A percentile compares a stretch with the other conserved stretches of the same genome.
Evolutionary conservation across 2,113 vertebrate species (phyloP).

Genomic region (Python bivittatus): DNA sequence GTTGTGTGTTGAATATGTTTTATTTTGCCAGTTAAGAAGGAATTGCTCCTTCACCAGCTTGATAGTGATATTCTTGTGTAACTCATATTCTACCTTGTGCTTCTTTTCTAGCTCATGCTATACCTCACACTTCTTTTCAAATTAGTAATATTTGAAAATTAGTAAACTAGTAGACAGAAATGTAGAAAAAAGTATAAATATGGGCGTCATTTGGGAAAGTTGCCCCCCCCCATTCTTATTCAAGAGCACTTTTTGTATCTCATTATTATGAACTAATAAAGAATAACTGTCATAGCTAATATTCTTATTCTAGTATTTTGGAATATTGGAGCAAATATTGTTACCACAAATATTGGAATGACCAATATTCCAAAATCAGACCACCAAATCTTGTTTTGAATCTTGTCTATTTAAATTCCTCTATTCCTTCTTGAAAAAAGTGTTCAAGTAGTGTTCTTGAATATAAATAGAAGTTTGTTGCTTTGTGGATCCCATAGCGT

Average conservation of each 20-base stretch:
- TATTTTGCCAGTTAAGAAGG: slow-evolving; percentile 27
- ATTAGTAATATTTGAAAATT: neutral
- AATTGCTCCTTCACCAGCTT: slow-evolving; percentile 19
- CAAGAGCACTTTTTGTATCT: neutral
- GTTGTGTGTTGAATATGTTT: neutral
- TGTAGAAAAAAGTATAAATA: neutral
- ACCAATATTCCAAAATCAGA: neutral
- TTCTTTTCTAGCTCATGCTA: slow-evolving; percentile 11
- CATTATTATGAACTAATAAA: neutral
- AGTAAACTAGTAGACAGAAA: neutral
- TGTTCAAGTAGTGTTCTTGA: neutral
- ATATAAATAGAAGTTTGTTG: neutral
- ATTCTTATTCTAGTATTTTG: neutral
- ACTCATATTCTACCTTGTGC: neutral
- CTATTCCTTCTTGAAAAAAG: neutral
- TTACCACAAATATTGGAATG: neutral
- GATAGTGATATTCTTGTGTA: slow-evolving; percentile 18
- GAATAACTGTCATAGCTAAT: neutral
- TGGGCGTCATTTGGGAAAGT: neutral
- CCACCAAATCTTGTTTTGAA: neutral
- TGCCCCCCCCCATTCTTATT: neutral
- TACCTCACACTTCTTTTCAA: slow-evolving; percentile 7
- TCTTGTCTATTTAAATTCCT: neutral
- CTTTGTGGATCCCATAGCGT: neutral
- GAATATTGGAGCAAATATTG: neutral